Evolutionary conservation across 2,797 vertebrate genomes (phyloP).

Genomic region (Cyclura pinguis): DNA sequence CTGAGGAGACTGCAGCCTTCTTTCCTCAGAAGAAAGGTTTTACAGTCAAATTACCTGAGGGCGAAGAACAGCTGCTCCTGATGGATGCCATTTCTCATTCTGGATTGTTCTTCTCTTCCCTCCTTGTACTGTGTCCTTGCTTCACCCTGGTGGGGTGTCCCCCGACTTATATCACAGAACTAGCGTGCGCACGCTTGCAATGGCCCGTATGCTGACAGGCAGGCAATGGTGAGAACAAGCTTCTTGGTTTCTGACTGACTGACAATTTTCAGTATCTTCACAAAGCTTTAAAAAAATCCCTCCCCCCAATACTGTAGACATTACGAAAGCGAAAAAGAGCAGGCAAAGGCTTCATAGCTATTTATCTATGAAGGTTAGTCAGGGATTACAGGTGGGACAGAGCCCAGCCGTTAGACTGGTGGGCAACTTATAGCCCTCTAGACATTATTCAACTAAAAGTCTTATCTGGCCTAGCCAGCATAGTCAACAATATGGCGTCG

Average conservation of each 20-base stretch:
- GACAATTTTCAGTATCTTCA: neutral
- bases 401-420: neutral
- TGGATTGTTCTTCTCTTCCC: conserved; percentile 16
- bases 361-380: neutral
- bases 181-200: neutral
- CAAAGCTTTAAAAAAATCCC: neutral
- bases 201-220: neutral
- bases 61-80: neutral
- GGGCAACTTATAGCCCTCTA: neutral
- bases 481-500: neutral
- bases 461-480: neutral
- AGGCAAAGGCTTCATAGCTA: neutral
- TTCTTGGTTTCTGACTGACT: neutral
- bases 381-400: neutral
- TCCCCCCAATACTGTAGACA: neutral
- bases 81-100: neutral
- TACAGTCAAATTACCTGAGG: neutral
- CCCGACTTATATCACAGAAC: neutral
- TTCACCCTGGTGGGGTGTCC: conserved; percentile 9
- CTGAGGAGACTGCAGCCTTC: conserved; percentile 11
- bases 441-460: neutral
- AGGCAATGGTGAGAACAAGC: neutral
- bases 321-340: too few relatives aligned
- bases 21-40: neutral
- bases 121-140: neutral